Evolutionary conservation across 2,797 vertebrate species (phyloP).

Genomic region (Calcarius lapponicus): DNA sequence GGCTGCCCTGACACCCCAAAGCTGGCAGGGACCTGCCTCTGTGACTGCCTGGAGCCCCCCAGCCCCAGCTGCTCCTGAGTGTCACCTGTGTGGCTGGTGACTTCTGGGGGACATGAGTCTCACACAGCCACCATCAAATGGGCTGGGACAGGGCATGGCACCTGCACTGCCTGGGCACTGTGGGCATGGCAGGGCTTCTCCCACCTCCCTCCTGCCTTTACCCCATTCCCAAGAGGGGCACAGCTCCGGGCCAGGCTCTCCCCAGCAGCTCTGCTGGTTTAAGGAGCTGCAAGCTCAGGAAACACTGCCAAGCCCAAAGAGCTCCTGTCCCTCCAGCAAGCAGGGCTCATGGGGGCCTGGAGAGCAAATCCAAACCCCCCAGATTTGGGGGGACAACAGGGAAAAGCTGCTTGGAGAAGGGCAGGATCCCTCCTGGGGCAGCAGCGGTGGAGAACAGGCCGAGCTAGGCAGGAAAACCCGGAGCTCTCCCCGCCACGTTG

Average conservation of each 20-base stretch:
- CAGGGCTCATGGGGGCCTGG: not conserved
- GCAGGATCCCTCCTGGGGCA: not conserved
- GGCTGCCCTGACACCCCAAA: not conserved
- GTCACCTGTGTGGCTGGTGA: rapidly evolving
- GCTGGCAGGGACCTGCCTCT: not conserved
- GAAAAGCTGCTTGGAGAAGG: not conserved
- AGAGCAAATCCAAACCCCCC: not conserved
- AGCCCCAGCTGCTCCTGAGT: not conserved
- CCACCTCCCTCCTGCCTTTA: not conserved
- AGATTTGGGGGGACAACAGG: not conserved
- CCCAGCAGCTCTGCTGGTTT: not conserved
- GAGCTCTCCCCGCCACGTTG: not conserved
- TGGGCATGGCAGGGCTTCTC: not conserved
- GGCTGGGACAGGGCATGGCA: not conserved
- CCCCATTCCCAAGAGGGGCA: not conserved
- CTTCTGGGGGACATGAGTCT: rapidly evolving
- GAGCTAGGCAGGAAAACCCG: slow-evolving; percentile 33
- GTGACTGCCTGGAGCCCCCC: not conserved
- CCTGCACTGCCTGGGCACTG: not conserved
- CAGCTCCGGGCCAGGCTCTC: not conserved
- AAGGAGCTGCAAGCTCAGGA: rapidly evolving
- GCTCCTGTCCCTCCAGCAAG: not conserved
- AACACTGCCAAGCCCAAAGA: not conserved
- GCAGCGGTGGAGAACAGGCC: not conserved
- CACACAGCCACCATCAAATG: rapidly evolving